Evolutionary conservation across 2,113 vertebrate species (phyloP).

Genomic region (Paramormyrops kingsleyae): DNA sequence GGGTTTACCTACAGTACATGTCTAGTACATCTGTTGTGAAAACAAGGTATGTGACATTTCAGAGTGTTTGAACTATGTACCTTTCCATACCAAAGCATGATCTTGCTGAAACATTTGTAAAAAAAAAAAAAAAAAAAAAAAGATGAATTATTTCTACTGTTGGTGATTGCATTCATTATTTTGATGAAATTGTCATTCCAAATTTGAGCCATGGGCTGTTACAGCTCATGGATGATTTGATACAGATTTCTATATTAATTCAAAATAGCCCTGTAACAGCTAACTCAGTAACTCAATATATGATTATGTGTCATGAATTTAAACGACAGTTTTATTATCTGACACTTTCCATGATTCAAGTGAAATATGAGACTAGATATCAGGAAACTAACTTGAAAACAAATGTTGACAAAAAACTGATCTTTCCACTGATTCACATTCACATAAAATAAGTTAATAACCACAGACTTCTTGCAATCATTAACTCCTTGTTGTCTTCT

Average conservation of each 20-base stretch:
- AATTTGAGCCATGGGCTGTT: background rate
- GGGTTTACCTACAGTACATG: background rate
- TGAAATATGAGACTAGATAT: background rate
- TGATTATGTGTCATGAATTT: background rate
- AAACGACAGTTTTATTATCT: background rate
- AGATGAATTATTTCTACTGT: background rate
- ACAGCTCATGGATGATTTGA: background rate
- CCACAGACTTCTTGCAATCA: too few species aligned
- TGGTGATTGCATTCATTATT: background rate
- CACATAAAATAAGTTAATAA: background rate
- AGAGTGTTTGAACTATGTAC: background rate
- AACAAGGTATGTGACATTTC: background rate
- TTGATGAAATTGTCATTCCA: background rate
- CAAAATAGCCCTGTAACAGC: background rate
- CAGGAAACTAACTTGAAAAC: background rate
- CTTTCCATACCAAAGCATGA: background rate
- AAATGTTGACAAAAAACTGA: background rate
- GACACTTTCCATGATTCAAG: background rate
- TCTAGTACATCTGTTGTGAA: background rate
- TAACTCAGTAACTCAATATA: background rate
- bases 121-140: background rate
- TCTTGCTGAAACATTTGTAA: background rate
- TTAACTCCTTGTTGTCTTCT: too few species aligned
- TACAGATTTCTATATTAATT: background rate
- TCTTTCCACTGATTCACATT: background rate